Evolutionary conservation across 1,140 invertebrate species (phyloP).

Genomic region (Gonatopus flavifemur): DNA sequence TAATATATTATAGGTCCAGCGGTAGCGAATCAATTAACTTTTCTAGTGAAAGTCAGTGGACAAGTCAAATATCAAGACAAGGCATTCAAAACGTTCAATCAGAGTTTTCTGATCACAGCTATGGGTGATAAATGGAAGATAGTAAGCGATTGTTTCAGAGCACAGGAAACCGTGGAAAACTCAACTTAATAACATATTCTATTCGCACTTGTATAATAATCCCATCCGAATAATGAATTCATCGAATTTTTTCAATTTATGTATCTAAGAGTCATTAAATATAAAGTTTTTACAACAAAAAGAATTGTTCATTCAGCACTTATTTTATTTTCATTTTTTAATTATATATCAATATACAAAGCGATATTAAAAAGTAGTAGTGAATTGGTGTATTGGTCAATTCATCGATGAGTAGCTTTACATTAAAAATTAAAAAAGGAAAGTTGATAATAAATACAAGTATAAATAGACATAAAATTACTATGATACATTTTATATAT

Average conservation of each 20-base stretch:
- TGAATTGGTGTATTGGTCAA: constrained; percentile 54
- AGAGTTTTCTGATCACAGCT: constrained; percentile 81
- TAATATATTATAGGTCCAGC: constrained; percentile 51
- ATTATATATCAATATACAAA: constrained; percentile 59
- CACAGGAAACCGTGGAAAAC: constrained; percentile 63
- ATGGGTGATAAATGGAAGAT: constrained; percentile 88
- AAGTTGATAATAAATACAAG: constrained; percentile 56
- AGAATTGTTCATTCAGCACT: constrained; percentile 32
- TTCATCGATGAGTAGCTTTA: constrained; percentile 45
- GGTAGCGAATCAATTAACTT: constrained; percentile 69
- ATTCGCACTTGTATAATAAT: no score
- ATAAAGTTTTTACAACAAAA: constrained; percentile 10
- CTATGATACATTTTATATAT: constrained; percentile 57
- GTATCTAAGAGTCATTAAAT: constrained; percentile 1
- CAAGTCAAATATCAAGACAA: constrained; percentile 69
- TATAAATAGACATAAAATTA: constrained; percentile 55
- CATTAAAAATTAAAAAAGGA: constrained; percentile 39
- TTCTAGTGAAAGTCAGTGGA: constrained; percentile 75
- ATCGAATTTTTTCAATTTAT: not conserved
- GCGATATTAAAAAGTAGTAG: constrained; percentile 55
- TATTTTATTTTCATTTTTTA: constrained; percentile 56
- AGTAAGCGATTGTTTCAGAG: constrained; percentile 78
- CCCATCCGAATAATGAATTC: not conserved
- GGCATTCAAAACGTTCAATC: constrained; percentile 68
- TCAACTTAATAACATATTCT: constrained; percentile 14